Evolutionary conservation across 1,140 invertebrate genomes (phyloP), one percentile per base, ranked within the genome.

Genomic region (Cryptotermes secundus): DNA sequence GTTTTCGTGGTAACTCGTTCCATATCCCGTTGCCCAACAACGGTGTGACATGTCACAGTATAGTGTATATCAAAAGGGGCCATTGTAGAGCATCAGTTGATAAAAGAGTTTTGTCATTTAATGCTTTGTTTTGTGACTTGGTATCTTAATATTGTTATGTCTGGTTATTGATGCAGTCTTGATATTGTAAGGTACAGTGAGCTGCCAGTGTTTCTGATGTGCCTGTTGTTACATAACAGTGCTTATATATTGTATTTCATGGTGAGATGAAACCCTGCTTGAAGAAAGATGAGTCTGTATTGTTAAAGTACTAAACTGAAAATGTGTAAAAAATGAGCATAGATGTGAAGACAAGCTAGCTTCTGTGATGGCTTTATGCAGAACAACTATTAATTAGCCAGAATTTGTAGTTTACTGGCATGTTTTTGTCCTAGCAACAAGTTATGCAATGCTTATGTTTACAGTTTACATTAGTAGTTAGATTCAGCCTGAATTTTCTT

Each of bases 301-400:
- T 79, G 53, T 45, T 42, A 38, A 24, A n/a, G 35, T 79, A 81
- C 35, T 42, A 81, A 53, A 80, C 59, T 85, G 34, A 79, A 53
- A 42, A 82, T 31, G 65, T 84, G 36, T 84, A 80, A 72, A 26
- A 79, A 83, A 34, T 36, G 22, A 34, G 34, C 42, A 79, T 80
- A 36, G 45, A 22, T 79, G 2, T 49, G 65, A 38, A 38, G 38
- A 84, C 72, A 84, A 84, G 81, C 85, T 82, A 83, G 85, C 85
- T 86, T 86, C 85, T 86, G 85, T 86, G 85, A 86, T 86, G 83
- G 38, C 2, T 42, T 83, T 84, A 80, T 38, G 72, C 79, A 34
- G 42, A 84, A 42, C 72, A 84, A 42, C 38, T 80, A 42, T 80
- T 45, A 84, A 80, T 84, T 79, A 84, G 72, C 72, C 45, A 14